phyloP scores from a whole-genome alignment of 2,113 vertebrate genomes.

The Bubo blakistoni region DNA sequence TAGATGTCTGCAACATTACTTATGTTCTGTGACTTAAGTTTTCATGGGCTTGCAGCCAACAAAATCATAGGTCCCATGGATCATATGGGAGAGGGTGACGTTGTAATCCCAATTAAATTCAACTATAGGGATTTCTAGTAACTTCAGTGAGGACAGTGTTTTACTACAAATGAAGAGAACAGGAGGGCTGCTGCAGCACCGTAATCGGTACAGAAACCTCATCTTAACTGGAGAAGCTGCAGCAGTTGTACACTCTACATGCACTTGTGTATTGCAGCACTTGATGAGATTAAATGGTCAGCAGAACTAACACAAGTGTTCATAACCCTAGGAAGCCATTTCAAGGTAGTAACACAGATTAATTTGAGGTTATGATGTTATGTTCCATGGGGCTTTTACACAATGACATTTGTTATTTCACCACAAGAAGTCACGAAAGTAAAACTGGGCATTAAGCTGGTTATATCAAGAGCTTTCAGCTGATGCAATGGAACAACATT shows the following conservation, averaged over 20 bases:
- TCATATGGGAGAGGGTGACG: not conserved
- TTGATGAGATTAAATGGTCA: not conserved
- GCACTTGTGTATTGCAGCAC: not conserved
- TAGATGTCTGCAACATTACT: not conserved
- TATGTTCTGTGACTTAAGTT: not conserved
- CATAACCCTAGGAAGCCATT: not conserved
- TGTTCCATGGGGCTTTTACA: slow-evolving; percentile 19
- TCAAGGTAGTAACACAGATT: not conserved
- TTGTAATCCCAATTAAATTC: not conserved
- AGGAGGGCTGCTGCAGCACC: not conserved
- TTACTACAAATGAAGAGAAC: not conserved
- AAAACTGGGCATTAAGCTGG: not conserved
- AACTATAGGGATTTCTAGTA: not conserved
- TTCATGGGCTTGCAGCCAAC: not conserved
- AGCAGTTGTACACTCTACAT: not conserved
- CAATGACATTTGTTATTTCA: slow-evolving; percentile 17
- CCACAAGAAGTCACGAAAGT: not conserved
- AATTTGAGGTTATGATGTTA: not conserved
- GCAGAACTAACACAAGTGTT: not conserved
- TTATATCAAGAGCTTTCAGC: slow-evolving; percentile 18
- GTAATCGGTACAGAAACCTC: not conserved
- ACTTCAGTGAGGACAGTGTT: not conserved
- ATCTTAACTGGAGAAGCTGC: not conserved
- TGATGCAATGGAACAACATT: slow-evolving; percentile 39
- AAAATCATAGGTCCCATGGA: not conserved